Conservation (phyloP, 2,113 vertebrate genomes). For the Ploceus nigricollis region DNA sequence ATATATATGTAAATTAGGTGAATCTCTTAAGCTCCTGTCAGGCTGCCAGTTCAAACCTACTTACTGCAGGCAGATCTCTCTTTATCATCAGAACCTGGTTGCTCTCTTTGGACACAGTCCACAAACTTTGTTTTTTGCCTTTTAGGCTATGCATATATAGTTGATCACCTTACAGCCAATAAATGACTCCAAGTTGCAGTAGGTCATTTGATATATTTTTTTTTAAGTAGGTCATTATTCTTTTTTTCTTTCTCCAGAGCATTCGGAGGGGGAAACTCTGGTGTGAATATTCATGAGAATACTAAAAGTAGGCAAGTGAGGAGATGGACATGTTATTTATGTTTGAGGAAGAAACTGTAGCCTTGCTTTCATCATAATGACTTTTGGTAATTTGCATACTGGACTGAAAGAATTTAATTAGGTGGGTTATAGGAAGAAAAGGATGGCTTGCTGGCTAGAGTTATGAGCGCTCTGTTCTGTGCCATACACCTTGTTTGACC, state of each 20-base stretch:
- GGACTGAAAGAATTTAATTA: not conserved
- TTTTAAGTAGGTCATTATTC: not conserved
- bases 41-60: not conserved
- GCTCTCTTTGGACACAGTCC: slow-evolving; percentile 2
- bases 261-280: not conserved
- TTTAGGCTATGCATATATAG: not conserved
- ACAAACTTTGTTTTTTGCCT: not conserved
- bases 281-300: slow-evolving; percentile 15
- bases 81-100: slow-evolving; percentile 14
- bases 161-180: not conserved
- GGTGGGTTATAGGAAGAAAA: not conserved
- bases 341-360: not conserved
- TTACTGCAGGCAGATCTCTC: not conserved
- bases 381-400: not conserved
- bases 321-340: not conserved
- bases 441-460: not conserved
- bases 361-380: not conserved
- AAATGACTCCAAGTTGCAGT: not conserved
- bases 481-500: not conserved
- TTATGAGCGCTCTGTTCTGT: not conserved
- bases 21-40: not conserved
- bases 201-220: not conserved
- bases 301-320: not conserved
- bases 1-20: slow-evolving; percentile 16
- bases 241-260: not conserved